Evolutionary conservation across 2,113 vertebrate species (phyloP).

Genomic region (Anser cygnoides): DNA sequence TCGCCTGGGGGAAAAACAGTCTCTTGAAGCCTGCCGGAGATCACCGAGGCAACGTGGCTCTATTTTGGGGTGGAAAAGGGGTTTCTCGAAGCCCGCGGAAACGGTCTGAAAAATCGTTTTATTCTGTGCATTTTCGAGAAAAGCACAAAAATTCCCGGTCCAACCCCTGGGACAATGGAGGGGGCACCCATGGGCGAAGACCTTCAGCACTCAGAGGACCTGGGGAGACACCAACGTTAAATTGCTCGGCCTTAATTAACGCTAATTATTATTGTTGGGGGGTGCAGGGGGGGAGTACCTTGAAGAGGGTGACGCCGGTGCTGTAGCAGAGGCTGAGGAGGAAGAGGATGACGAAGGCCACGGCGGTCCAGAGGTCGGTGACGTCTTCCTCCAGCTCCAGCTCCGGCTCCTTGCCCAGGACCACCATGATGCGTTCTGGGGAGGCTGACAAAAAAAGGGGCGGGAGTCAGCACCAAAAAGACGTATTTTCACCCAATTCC

Average conservation of each 20-base stretch:
- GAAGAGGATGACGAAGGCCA: slow-evolving; percentile 12
- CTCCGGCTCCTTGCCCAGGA: rapidly evolving
- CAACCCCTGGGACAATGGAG: too few relatives aligned
- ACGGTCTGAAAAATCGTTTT: not conserved
- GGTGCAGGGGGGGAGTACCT: not conserved
- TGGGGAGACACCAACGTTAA: not conserved
- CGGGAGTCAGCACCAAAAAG: too few relatives aligned
- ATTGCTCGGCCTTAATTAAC: not conserved
- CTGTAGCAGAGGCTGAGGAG: slow-evolving; percentile 21
- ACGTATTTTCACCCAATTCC: too few relatives aligned
- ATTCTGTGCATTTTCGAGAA: not conserved
- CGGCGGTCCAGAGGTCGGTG: not conserved
- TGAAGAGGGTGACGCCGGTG: slow-evolving; percentile 9
- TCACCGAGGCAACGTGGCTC: not conserved
- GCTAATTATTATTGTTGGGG: rapidly evolving
- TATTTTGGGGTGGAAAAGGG: not conserved
- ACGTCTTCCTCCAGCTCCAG: not conserved
- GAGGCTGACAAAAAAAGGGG: too few relatives aligned
- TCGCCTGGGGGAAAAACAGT: not conserved
- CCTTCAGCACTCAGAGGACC: not conserved
- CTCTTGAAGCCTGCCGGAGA: not conserved
- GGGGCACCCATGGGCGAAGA: not conserved
- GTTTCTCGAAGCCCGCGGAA: not conserved
- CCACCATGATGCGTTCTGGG: not conserved
- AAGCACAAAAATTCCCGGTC: too few relatives aligned